phyloP scores from a whole-genome alignment of 2,797 vertebrate genomes.

The Phrynocephalus guinanensis region DNA sequence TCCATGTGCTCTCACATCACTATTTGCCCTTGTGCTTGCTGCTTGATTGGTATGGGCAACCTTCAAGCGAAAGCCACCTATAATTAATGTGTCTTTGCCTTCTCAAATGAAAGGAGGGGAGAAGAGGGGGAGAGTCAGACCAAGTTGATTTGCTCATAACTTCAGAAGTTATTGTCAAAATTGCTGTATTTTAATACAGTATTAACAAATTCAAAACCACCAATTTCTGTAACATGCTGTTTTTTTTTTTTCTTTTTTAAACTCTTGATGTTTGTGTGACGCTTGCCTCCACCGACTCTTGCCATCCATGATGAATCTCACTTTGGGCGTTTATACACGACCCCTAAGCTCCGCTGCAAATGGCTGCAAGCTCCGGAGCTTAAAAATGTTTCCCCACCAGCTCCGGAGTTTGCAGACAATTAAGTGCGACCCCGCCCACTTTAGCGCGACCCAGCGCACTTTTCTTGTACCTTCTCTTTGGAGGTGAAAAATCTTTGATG shows the following conservation, averaged over 20 bases:
- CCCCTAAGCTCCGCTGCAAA: too few relatives aligned
- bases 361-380: too few relatives aligned
- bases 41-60: not conserved
- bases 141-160: not conserved
- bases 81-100: not conserved
- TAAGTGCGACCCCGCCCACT: too few relatives aligned
- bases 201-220: not conserved
- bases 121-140: not conserved
- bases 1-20: too few relatives aligned
- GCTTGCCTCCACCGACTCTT: fast-evolving
- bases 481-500: too few relatives aligned
- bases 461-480: too few relatives aligned
- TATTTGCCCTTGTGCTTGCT: not conserved
- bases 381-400: too few relatives aligned
- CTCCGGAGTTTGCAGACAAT: too few relatives aligned
- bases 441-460: too few relatives aligned
- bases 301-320: not conserved
- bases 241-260: not conserved
- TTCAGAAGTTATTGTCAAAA: not conserved
- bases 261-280: fast-evolving
- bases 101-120: not conserved
- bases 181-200: not conserved
- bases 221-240: fast-evolving
- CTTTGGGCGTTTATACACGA: too few relatives aligned
- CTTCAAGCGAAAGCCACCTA: not conserved